Evolutionary conservation across 2,797 vertebrate species (phyloP).

Genomic region (Cossypha niveicapilla): DNA sequence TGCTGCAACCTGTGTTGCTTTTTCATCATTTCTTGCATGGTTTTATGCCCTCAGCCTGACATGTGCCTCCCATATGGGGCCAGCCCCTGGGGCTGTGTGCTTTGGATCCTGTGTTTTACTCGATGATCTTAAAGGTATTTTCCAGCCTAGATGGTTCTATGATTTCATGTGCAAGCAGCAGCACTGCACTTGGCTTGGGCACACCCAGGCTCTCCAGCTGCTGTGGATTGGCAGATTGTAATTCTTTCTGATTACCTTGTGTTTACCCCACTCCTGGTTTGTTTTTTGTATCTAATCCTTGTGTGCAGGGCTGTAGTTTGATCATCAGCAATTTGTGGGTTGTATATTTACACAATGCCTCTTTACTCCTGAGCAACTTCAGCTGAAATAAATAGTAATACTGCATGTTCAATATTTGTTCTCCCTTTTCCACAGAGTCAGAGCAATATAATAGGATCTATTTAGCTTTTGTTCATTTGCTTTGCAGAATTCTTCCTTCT

Average conservation of each 20-base stretch:
- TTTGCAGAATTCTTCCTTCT: background rate
- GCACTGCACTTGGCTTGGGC: background rate
- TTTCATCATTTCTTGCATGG: background rate
- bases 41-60: slow-evolving; percentile 4
- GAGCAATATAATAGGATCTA: background rate
- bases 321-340: background rate
- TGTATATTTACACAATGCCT: background rate
- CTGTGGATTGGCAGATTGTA: accelerated
- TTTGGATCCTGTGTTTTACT: background rate
- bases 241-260: background rate
- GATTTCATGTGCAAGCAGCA: background rate
- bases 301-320: background rate
- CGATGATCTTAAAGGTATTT: background rate
- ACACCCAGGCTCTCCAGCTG: background rate
- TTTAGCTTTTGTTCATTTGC: background rate
- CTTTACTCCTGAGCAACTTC: background rate
- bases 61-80: slow-evolving; percentile 31
- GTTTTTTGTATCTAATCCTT: background rate
- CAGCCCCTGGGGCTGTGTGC: background rate
- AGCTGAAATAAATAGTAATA: background rate
- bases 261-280: background rate
- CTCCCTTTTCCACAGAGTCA: background rate
- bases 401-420: slow-evolving; percentile 1
- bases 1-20: background rate
- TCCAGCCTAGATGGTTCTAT: background rate